phyloP scores from a whole-genome alignment of 2,888 invertebrate genomes.

The Holacanthella duospinosa region DNA sequence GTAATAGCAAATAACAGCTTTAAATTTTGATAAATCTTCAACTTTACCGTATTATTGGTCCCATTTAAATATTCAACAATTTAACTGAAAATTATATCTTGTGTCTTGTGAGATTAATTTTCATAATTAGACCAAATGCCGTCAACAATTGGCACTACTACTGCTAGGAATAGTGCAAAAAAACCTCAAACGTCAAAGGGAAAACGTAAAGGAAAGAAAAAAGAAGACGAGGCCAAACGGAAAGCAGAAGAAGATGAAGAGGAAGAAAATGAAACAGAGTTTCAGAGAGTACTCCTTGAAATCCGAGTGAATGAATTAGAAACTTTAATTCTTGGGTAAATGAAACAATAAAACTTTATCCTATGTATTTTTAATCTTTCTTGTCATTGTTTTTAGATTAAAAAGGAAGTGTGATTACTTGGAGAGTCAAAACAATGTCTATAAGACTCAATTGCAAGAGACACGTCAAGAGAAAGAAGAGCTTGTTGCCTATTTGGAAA shows the following conservation, averaged over 20 bases:
- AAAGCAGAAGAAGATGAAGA: constrained; percentile 25
- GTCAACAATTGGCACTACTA: background rate
- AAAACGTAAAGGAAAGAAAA: constrained; percentile 20
- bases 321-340: constrained; percentile 32
- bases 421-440: constrained; percentile 33
- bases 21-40: too few species aligned
- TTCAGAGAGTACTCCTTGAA: constrained; percentile 31
- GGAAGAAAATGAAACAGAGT: constrained; percentile 33
- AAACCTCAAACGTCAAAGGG: constrained; percentile 5
- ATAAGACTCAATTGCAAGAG: constrained; percentile 32
- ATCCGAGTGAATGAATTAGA: constrained; percentile 36
- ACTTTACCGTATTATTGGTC: too few species aligned
- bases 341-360: too few species aligned
- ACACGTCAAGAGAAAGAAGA: constrained; percentile 31
- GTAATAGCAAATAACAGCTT: too few species aligned
- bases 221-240: constrained; percentile 19
- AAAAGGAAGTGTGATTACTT: constrained; percentile 34
- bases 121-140: too few species aligned
- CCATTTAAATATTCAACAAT: too few species aligned
- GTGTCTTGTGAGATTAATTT: too few species aligned
- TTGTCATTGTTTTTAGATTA: constrained; percentile 19
- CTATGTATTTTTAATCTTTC: too few species aligned
- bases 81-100: too few species aligned
- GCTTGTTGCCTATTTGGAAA: constrained; percentile 31
- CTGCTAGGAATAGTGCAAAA: background rate